Conservation (phyloP, 2,797 vertebrate genomes). For the Neoniphon sammara region DNA sequence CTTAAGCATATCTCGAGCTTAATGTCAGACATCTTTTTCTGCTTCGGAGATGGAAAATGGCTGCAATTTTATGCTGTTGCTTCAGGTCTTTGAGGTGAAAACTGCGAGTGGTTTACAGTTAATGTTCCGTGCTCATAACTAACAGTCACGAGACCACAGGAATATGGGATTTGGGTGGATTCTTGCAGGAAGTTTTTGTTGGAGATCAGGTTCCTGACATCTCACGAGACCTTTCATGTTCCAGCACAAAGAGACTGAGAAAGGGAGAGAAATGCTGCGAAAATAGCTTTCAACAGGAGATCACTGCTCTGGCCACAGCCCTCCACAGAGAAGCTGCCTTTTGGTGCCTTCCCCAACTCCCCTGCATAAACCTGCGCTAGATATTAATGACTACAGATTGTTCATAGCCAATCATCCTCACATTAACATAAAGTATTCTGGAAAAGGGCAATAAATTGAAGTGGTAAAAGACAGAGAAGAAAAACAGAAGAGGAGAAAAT, state of each 20-base stretch:
- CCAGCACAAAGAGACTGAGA: constrained; percentile 23
- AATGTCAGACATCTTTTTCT: neutral
- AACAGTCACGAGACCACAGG: constrained; percentile 17
- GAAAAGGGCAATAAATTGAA: neutral
- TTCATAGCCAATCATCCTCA: neutral
- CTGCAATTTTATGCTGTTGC: neutral
- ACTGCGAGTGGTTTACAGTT: constrained; percentile 18
- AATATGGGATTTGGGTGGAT: constrained; percentile 55
- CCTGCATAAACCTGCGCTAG: constrained; percentile 10
- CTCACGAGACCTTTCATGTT: constrained; percentile 50
- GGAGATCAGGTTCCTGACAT: constrained; percentile 57
- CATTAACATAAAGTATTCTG: neutral
- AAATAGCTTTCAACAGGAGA: constrained; percentile 50
- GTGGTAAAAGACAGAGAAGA: no score
- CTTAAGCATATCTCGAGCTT: constrained; percentile 10
- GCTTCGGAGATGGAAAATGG: constrained; percentile 18
- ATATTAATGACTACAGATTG: neutral
- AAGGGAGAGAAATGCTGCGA: constrained; percentile 34
- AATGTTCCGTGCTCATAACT: constrained; percentile 22
- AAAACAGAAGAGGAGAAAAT: no score
- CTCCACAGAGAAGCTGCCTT: neutral
- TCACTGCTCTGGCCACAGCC: constrained; percentile 16
- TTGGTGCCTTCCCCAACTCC: neutral
- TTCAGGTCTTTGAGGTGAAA: constrained; percentile 26
- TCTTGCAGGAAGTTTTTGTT: constrained; percentile 62